Evolutionary conservation across 2,797 vertebrate species (phyloP).

Genomic region (Xenentodon cancila): DNA sequence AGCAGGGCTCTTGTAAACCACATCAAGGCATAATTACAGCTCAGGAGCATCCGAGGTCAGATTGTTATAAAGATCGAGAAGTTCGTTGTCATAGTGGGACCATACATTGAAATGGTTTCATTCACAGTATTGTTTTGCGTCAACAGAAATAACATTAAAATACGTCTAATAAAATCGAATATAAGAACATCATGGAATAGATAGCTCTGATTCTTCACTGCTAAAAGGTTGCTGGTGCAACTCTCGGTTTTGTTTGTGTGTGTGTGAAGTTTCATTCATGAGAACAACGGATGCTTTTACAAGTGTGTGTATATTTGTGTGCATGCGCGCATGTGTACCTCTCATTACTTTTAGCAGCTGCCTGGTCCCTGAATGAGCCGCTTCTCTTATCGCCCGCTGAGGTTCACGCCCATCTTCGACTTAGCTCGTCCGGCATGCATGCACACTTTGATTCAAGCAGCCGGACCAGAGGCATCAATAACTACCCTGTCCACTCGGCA

Average conservation of each 20-base stretch:
- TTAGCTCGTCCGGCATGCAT: constrained; percentile 12
- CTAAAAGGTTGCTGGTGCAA: too few species aligned
- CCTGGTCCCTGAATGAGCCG: constrained; percentile 45
- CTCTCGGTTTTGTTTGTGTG: background rate
- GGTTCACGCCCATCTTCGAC: constrained; percentile 28
- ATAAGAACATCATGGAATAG: too few species aligned
- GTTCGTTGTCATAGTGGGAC: too few species aligned
- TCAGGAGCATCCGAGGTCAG: too few species aligned
- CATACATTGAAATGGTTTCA: too few species aligned
- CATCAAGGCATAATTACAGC: too few species aligned
- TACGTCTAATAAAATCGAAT: too few species aligned
- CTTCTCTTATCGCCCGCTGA: constrained; percentile 32
- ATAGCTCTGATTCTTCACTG: too few species aligned
- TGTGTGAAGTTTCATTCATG: constrained; percentile 36
- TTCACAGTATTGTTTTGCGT: too few species aligned
- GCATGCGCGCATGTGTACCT: background rate
- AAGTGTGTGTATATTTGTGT: constrained; percentile 30
- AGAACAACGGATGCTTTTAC: constrained; percentile 40
- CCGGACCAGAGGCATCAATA: constrained; percentile 42
- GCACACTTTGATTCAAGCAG: constrained; percentile 30
- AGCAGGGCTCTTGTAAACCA: too few species aligned
- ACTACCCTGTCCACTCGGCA: constrained; percentile 20
- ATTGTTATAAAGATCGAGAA: too few species aligned
- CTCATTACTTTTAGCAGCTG: constrained; percentile 56
- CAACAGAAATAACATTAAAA: too few species aligned